phyloP scores from a whole-genome alignment of 2,888 invertebrate genomes.

The Heliconius charithonia region DNA sequence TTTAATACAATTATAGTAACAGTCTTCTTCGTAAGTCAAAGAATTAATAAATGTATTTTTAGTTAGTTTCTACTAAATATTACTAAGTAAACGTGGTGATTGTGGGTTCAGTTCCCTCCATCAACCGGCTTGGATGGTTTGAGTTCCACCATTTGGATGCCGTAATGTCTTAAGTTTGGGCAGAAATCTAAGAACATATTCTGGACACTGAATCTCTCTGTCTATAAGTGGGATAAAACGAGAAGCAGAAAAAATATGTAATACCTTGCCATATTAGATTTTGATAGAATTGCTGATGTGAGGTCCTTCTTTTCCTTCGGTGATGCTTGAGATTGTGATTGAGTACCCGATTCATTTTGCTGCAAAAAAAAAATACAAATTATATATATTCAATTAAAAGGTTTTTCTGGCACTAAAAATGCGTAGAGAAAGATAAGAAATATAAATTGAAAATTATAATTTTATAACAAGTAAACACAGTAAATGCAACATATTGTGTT shows the following conservation, averaged over 20 bases:
- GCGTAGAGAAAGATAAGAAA: background rate
- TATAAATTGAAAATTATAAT: background rate
- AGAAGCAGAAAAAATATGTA: constrained; percentile 54
- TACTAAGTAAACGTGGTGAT: background rate
- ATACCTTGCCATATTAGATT: constrained; percentile 93
- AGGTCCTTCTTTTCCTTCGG: constrained; percentile 86
- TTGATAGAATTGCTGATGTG: constrained; percentile 85
- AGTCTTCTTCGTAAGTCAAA: background rate
- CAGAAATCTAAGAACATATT: background rate
- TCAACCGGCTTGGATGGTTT: background rate
- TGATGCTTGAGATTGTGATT: constrained; percentile 75
- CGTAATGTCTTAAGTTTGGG: background rate
- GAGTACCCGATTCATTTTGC: constrained; percentile 84
- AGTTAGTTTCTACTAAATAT: background rate
- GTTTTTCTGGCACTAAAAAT: background rate
- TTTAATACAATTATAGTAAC: background rate
- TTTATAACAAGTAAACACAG: background rate
- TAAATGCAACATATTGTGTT: background rate
- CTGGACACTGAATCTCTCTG: background rate
- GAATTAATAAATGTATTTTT: background rate
- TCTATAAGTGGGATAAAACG: background rate
- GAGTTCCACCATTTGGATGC: background rate
- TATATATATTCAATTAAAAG: background rate
- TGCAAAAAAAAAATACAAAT: constrained; percentile 55
- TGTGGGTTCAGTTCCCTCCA: no score